phyloP scores from a whole-genome alignment of 2,113 vertebrate species.

The Rhegmatorhina hoffmannsi region DNA sequence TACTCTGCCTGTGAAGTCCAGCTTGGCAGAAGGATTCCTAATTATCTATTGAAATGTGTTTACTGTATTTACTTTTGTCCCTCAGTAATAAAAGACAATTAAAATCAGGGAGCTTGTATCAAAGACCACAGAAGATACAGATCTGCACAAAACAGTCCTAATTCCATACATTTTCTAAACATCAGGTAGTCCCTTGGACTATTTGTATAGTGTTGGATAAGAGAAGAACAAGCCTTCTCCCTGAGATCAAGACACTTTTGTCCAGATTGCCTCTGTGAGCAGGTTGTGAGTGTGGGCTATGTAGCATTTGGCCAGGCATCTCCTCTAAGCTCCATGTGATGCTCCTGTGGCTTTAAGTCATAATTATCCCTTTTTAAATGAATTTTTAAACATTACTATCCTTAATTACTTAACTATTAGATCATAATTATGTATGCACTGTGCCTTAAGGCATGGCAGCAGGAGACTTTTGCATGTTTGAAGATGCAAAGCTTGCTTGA shows the following conservation, averaged over 20 bases:
- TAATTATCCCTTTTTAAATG: neutral
- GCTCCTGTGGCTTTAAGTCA: neutral
- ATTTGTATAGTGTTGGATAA: neutral
- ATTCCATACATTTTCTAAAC: neutral
- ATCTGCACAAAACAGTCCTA: neutral
- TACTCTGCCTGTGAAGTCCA: neutral
- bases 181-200: neutral
- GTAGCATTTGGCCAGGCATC: neutral
- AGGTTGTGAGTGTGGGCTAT: neutral
- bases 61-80: neutral
- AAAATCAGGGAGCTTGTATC: neutral
- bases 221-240: neutral
- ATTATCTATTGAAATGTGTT: neutral
- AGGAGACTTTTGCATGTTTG: neutral
- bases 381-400: neutral
- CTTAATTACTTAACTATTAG: constrained; percentile 8
- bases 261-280: neutral
- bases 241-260: neutral
- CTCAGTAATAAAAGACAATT: neutral
- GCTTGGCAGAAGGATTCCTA: neutral
- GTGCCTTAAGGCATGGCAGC: neutral
- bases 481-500: neutral
- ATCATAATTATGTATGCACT: neutral
- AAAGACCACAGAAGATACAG: neutral
- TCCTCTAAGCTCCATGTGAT: neutral